These are phyloP conservation scores for Macrosiphum euphorbiae DNA, from an alignment of 2,888 invertebrate genomes.

Conservation along the genomic window DNA sequence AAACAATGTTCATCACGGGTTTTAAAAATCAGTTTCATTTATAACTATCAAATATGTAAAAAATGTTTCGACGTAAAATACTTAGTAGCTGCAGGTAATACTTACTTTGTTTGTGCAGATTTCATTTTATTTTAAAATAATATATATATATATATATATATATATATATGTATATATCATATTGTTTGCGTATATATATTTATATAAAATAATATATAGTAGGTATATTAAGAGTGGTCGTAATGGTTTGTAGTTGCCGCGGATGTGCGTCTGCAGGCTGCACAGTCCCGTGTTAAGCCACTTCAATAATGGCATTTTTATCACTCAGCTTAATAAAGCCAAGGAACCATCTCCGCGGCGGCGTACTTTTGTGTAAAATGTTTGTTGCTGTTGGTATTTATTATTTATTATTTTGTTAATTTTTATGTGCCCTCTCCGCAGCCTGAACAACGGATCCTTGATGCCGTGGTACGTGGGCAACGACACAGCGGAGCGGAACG, in stretches of 20 bases:
- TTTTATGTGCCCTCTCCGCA: slow-evolving; percentile 69
- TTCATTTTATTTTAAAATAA: neutral
- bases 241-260: neutral
- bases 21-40: neutral
- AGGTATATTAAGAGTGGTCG: neutral
- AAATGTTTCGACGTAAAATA: neutral
- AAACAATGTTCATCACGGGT: neutral
- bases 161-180: neutral
- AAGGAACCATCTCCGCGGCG: neutral
- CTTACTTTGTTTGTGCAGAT: neutral
- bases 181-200: neutral
- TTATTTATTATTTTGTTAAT: neutral
- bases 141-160: neutral
- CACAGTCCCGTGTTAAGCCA: neutral
- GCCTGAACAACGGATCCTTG: slow-evolving; percentile 76
- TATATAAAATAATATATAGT: neutral
- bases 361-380: neutral
- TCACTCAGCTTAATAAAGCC: neutral
- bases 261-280: neutral
- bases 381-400: neutral
- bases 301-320: neutral
- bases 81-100: neutral
- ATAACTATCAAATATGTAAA: neutral
- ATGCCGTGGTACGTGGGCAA: slow-evolving; percentile 89
- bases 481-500: slow-evolving; percentile 86